Base-by-base conservation (phyloP, 1,140 invertebrate species). In the Formica exsecta region DNA sequence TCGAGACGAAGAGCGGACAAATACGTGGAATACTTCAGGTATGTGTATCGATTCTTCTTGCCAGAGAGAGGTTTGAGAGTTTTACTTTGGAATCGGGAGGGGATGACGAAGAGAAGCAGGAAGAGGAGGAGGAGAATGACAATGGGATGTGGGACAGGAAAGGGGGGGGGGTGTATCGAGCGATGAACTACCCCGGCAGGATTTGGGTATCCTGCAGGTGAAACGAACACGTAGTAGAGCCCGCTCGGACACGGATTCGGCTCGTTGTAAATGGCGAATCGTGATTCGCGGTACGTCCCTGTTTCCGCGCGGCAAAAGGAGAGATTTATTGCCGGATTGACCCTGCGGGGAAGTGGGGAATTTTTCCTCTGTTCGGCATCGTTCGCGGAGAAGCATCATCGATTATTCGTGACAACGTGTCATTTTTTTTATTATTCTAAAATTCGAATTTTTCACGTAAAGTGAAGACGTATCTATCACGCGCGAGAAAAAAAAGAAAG, bases 1-100 rank as follows among this genome's bases (percentile, higher is more conserved):
- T 96, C 70, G 95, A 95, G 73, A 97, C 96, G 36, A 96, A 96
- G 87, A 96, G 96, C 87, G 97, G 97, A 68, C 95, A 96, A 68
- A 95, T 97, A 54, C 94, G 96, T 77, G 97, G 96, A 62, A 95
- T 96, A 87, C 87, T 95, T 59, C 95, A 95, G 93, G 95, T 95
- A 89, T 51, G 48, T 71, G 51, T 76, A 71, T 81, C 88, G 70
- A 89, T 88, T 77, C 62, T 70, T 59, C 65, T 74, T 61, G 51
- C 41, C 38, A 41, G 11, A 64, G 22, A 36, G 0, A 13, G 36
- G 6, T 32, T n/a, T n/a, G n/a, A n/a, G n/a, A n/a, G n/a, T n/a
- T 29, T 29, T 29, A 32, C 32, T 32, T 9, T 16, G 13, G 16
- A 19, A 0, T 48, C 25, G 62, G 51, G 68, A 81, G 68, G 29